Evolutionary conservation across 1,140 invertebrate genomes (phyloP).

Genomic region (Nebria ingens): DNA sequence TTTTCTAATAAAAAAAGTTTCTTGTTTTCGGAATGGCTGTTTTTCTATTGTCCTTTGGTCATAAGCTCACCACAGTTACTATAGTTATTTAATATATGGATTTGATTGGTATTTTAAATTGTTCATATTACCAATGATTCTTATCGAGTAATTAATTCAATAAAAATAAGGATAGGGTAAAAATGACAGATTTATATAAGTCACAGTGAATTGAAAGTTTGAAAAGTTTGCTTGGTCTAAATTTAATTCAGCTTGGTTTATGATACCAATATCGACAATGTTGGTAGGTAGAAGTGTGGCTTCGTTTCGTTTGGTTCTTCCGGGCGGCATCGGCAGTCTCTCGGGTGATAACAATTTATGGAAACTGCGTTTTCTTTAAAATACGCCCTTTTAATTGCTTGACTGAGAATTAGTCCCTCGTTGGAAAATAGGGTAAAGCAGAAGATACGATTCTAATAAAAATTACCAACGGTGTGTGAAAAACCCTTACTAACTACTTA

Average conservation of each 20-base stretch:
- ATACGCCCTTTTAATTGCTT: constrained; percentile 14
- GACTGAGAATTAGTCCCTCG: constrained; percentile 12
- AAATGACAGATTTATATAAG: no score
- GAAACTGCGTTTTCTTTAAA: constrained; percentile 12
- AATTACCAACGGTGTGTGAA: constrained; percentile 8
- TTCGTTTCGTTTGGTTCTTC: neutral
- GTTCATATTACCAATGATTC: no score
- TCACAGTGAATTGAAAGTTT: no score
- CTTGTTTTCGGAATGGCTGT: no score
- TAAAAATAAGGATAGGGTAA: no score
- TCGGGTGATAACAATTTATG: constrained; percentile 14
- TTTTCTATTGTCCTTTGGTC: no score
- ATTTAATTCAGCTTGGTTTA: neutral
- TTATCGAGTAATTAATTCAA: no score
- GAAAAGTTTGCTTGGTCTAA: no score
- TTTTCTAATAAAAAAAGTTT: no score
- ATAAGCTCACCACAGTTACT: no score
- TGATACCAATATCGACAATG: constrained; percentile 3
- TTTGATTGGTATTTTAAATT: no score
- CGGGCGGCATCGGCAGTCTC: neutral
- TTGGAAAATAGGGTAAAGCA: neutral
- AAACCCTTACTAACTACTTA: neutral
- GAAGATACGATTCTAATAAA: constrained; percentile 8
- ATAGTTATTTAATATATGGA: no score
- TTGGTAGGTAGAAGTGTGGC: neutral